Percentiles rank a stretch among this genome's conserved stretches.
Evolutionary conservation across 2,888 invertebrate genomes (phyloP).

Genomic region (Tricholauxania praeusta): DNA sequence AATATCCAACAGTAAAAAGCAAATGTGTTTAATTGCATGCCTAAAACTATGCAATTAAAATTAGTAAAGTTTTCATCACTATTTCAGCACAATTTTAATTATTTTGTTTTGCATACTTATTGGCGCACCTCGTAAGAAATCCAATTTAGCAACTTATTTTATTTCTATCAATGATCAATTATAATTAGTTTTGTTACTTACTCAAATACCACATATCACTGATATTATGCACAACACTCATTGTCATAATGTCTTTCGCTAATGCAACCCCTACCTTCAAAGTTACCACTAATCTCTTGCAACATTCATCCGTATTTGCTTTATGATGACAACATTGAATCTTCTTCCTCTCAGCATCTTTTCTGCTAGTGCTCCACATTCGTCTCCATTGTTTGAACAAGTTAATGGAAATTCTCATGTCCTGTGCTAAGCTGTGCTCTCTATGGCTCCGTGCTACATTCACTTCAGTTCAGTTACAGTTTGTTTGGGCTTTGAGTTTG

Average conservation of each 20-base stretch:
- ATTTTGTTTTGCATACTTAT: slow-evolving; percentile 1
- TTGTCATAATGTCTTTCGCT: too few relatives aligned
- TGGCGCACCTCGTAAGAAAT: too few relatives aligned
- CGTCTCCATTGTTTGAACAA: slow-evolving; percentile 36
- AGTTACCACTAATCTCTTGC: not conserved
- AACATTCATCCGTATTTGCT: not conserved
- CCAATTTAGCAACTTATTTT: too few relatives aligned
- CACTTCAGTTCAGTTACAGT: not conserved
- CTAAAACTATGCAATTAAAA: slow-evolving; percentile 36
- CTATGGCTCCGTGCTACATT: not conserved
- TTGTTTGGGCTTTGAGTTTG: slow-evolving; percentile 28
- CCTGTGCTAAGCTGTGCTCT: slow-evolving; percentile 17
- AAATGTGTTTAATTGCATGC: too few relatives aligned
- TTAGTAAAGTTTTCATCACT: slow-evolving; percentile 2
- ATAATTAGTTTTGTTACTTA: too few relatives aligned
- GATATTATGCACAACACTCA: too few relatives aligned
- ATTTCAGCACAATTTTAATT: not conserved
- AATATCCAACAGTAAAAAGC: too few relatives aligned
- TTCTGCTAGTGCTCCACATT: not conserved
- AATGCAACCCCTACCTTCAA: too few relatives aligned
- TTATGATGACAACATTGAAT: not conserved
- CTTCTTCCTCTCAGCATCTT: not conserved
- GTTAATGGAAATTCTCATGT: slow-evolving; percentile 39
- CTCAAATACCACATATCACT: too few relatives aligned
- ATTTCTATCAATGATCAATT: too few relatives aligned